Base-by-base conservation (phyloP, 2,888 invertebrate genomes). In the Steinernema carpocapsae region DNA sequence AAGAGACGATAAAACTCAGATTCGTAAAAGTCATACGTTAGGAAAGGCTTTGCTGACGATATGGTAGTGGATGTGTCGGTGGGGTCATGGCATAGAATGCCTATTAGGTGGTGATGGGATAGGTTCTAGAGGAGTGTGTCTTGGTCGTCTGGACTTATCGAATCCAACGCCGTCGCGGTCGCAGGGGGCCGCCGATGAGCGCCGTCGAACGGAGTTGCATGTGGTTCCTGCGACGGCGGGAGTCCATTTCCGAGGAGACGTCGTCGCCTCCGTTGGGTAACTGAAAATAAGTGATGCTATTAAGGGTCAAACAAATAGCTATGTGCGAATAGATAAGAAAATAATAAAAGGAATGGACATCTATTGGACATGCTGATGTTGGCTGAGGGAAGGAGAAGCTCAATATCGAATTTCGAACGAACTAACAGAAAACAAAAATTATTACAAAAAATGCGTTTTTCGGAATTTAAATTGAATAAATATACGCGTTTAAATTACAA, bases 1-100 rank as follows among this genome's bases (percentile, higher is more conserved):
- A n/a, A n/a, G n/a, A n/a, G n/a, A n/a, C n/a, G n/a, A n/a, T n/a
- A n/a, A n/a, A n/a, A n/a, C n/a, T n/a, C n/a, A n/a, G n/a, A n/a
- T 43, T 56, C 2, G 6, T 56, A 56, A 56, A 22, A 22, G 26
- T 56, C 56, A 56, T 14, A 26, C 51, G 51, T 10, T 17, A 22
- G 56, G 56, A 56, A 56, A 56, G 56, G 56, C 56, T 56, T 56
- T 56, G 56, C 26, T 56, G 56, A 56, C 56, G 56, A 56, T 56
- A 56, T 56, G 56, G 56, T 56, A 56, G 56, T 56, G 56, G 56
- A 56, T 56, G 56, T 56, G 51, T 51, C 12, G 7, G 56, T 56
- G 56, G 26, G 3, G 26, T 56, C 22, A 3, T 22, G 22, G 14
- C 26, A n/a, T n/a, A n/a, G n/a, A n/a, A n/a, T n/a, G n/a, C n/a